Evolutionary conservation across 2,888 invertebrate species (phyloP), one percentile per base, ranked within the genome.

Genomic region (Diachrysia chrysitis): DNA sequence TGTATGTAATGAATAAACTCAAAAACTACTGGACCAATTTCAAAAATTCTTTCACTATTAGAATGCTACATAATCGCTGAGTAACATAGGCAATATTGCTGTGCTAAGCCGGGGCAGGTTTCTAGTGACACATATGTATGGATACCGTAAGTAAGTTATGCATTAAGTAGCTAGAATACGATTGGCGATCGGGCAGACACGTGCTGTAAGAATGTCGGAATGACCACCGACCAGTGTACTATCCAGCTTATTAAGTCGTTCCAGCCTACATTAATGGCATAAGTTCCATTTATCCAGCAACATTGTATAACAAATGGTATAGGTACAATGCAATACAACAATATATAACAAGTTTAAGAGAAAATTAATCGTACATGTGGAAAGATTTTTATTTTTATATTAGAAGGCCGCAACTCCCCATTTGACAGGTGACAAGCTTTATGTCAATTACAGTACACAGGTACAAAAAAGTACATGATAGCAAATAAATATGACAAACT

Each of bases 371-470:
- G 2, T 19, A 17, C 9, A 19, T 9, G 19, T 2, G 7, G 17
- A 19, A 19, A 17, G 19, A 42, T n/a, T 42, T 42, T 42, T 51
- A 2, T 17, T 10, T 46, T 7, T 3, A 17, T 46, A 46, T 46
- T 46, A 17, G 19, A 19, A 48, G 19, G 2, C 10, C 9, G 4
- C 12, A 19, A 21, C 10, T 12, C 3, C 12, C 0, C 10, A 10
- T 51, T 51, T 17, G 19, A 51, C 48, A 51, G 48, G 48, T 17
- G 48, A 48, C 48, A 48, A 48, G 48, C 17, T 48, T 46, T 48
- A 48, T 48, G 48, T 51, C 48, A 51, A 51, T 46, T 46, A 19
- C 48, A 51, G 48, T 6, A 21, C 14, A 19, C 19, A 19, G 48
- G 21, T 51, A 21, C 48, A 51, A 51, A 10, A 21, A 51, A 51